Evolutionary conservation across 2,113 vertebrate species (phyloP), one percentile per base, ranked within the genome.

Genomic region (Synchiropus splendidus): DNA sequence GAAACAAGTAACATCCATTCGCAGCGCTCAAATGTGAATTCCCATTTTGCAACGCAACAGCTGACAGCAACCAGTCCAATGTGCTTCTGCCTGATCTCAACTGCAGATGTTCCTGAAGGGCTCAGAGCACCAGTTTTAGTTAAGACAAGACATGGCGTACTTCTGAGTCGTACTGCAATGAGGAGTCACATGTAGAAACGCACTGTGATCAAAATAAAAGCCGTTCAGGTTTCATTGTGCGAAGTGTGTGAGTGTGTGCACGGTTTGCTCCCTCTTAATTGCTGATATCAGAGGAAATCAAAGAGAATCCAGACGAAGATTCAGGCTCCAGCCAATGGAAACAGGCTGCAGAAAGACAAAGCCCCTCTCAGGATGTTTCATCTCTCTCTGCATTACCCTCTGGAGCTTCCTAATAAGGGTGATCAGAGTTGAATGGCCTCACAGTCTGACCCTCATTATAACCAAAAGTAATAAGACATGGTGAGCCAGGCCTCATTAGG

Each of bases 371-470:
- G 11, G 12, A 10, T 36, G 51, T 54, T 50, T 48, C 32, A 33
- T 42, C 45, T 45, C 6, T 12, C 18, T 40, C 42, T 38, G 12
- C 46, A 18, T 65, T 54, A 52, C 36, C 44, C 21, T 51, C 53
- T 51, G 44, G 48, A 51, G 42, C 39, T 33, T 61, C 48, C 55
- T 82, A 81, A 75, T 68, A 74, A 71, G 51, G 56, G 36, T 69
- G 70, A 81, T 81, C 74, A 78, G 58, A 72, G 71, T 51, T 66
- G 63, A 66, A 62, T 68, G 58, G 68, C 63, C 61, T 51, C 59
- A 63, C 67, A 67, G 60, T 49, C 72, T 71, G 63, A 69, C 68
- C 67, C 74, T 78, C 76, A 74, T 83, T 82, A 79, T 55, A 69
- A 72, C 41, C 54, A 65, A 67, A 67, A 51, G 60, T 74, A 74